Percentiles rank a stretch among this genome's conserved stretches.
Evolutionary conservation across 1,140 invertebrate genomes (phyloP).

Genomic region (Piezodorus guildinii): DNA sequence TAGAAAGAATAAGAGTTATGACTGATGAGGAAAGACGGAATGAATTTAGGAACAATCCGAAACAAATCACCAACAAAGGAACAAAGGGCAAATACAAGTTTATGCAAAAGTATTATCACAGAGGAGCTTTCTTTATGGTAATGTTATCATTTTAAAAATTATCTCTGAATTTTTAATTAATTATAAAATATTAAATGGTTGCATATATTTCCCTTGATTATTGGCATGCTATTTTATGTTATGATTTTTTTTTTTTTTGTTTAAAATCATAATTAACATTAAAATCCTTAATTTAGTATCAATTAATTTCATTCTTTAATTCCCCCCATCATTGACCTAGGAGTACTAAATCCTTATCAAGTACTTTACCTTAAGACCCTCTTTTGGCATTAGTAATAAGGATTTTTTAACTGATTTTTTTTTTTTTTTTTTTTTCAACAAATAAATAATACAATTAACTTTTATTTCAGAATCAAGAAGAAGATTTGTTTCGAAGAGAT

Average conservation of each 20-base stretch:
- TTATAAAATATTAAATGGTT: not conserved
- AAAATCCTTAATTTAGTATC: too few species aligned
- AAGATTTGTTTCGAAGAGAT: slow-evolving; percentile 86
- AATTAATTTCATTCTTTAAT: too few species aligned
- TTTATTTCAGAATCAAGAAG: slow-evolving; percentile 65
- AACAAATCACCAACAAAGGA: slow-evolving; percentile 86
- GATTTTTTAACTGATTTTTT: too few species aligned
- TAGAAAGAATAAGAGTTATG: slow-evolving; percentile 84
- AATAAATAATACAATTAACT: slow-evolving; percentile 1
- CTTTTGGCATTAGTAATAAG: too few species aligned
- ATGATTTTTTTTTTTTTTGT: not conserved
- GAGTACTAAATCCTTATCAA: too few species aligned
- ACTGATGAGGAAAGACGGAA: slow-evolving; percentile 90
- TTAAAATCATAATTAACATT: not conserved
- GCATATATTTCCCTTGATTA: not conserved
- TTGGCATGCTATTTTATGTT: not conserved
- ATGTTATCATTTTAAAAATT: slow-evolving; percentile 1
- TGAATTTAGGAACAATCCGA: slow-evolving; percentile 86
- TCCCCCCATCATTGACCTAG: too few species aligned
- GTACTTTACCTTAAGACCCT: too few species aligned
- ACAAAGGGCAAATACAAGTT: slow-evolving; percentile 99
- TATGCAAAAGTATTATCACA: slow-evolving; percentile 98
- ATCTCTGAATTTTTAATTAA: too few species aligned
- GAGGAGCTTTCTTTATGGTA: slow-evolving; percentile 92
- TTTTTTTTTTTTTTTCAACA: not conserved